Evolutionary conservation across 2,888 invertebrate genomes (phyloP), one percentile per base, ranked within the genome.

Genomic region (Scelioninae gen. 1): DNA sequence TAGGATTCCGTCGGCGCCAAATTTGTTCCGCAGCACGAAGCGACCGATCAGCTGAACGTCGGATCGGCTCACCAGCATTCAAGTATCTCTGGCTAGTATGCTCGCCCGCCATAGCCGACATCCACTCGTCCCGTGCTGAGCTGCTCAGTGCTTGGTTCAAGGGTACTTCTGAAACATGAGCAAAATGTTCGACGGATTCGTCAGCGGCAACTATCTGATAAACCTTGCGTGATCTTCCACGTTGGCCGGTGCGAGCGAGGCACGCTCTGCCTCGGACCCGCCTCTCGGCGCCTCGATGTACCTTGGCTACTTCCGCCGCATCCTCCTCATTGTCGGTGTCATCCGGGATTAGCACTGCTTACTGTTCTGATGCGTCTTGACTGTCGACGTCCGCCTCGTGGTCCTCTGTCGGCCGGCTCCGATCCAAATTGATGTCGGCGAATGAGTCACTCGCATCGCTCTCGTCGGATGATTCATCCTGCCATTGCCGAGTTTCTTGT

Each of bases 211-310:
- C 23, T 4, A 23, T 23, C 2, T 1, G 38, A 38, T 8, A 11
- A 38, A 38, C 11, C 38, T 38, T 38, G 3, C 11, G 5, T 4
- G 11, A 11, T 38, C 75, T 66, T 1, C 65, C 56, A 8, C 56
- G 47, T 0, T 6, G 38, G 23, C 68, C 60, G 6, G 68, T 76
- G 1, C 34, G 34, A 16, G 0, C n/a, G 0, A 32, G 6, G 23
- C 60, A 31, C 11, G 76, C 51, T 49, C 76, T 56, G 13, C 76
- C 68, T 31, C 29, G 68, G 13, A 55, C 66, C 23, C 23, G 1
- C n/a, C 76, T 13, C 63, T 45, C 29, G 10, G 43, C 11, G n/a
- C 9, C n/a, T 2, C 31, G 1, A 7, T n/a, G 43, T n/a, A 11
- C n/a, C 43, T 11, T n/a, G 2, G 3, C n/a, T n/a, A n/a, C 11